phyloP scores from a whole-genome alignment of 2,113 vertebrate genomes.

The Toxotes jaculatrix region DNA sequence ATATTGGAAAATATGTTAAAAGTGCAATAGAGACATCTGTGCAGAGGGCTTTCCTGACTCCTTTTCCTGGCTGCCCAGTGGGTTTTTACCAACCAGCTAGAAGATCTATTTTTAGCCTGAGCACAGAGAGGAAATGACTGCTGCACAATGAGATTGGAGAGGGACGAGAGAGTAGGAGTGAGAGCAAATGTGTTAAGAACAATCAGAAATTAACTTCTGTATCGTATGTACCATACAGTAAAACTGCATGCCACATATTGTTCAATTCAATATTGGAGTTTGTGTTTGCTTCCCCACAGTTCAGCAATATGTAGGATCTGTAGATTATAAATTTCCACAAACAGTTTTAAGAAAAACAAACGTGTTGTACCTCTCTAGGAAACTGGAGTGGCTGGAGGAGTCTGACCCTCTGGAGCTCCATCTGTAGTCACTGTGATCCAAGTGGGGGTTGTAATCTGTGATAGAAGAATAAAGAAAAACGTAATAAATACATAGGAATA shows the following conservation, averaged over 20 bases:
- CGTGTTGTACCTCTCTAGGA: conserved; percentile 86
- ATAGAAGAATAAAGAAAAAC: not conserved
- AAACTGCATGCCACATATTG: too few species aligned
- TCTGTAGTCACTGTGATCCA: conserved; percentile 91
- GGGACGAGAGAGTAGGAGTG: not conserved
- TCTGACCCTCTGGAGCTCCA: conserved; percentile 93
- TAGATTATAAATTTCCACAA: not conserved
- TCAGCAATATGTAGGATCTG: not conserved
- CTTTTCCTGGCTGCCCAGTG: conserved; percentile 4
- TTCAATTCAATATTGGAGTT: not conserved
- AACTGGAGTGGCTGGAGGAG: conserved; percentile 89
- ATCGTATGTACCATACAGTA: not conserved
- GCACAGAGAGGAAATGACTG: conserved; percentile 43
- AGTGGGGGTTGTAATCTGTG: conserved; percentile 91
- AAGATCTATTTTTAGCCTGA: conserved; percentile 63
- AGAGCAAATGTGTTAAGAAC: conserved; percentile 9
- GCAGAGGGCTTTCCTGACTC: conserved; percentile 40
- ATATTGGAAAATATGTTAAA: not conserved
- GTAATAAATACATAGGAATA: too few species aligned
- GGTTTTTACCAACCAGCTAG: conserved; percentile 33
- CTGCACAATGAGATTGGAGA: conserved; percentile 11
- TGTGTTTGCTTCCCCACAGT: not conserved
- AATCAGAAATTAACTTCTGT: not conserved
- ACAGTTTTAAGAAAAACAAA: not conserved
- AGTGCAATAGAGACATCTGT: not conserved